Base-by-base conservation (phyloP, 2,888 invertebrate genomes). In the Drosophila borealis region DNA sequence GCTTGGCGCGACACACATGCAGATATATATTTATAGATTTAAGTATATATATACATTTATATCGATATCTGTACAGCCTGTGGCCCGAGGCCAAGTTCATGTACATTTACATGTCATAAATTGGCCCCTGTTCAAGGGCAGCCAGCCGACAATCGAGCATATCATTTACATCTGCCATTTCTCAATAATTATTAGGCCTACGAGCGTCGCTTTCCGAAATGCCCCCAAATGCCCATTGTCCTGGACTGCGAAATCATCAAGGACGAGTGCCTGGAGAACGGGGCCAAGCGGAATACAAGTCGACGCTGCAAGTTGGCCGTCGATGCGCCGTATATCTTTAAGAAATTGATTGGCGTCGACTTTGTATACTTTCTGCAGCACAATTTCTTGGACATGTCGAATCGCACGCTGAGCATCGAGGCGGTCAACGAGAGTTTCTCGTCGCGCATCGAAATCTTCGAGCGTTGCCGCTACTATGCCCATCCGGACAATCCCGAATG, bases 331-430 rank as follows among this genome's bases (percentile, higher is more conserved):
- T 98, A 98, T 92, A 93, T 98, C 55, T 94, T 98, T 65, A 98
- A 98, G 92, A 98, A 98, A 95, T 95, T 98, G 90, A 97, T 97
- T 87, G 98, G 98, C 60, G 97, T 98, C 29, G 98, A 98, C 91
- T 95, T 95, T 93, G 95, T 98, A 39, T 96, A 95, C 92, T 98
- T 98, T 93, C 95, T 96, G 80, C 98, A 98, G 93, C 96, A 95
- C 92, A 98, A 98, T 93, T 94, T 95, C 76, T 93, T 98, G 88
- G 96, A 98, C 92, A 93, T 96, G 78, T 94, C 95, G 80, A 95
- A 94, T 79, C 94, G 97, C 60, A 94, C 95, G 50, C 94, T 98
- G 73, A 95, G 95, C 92, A 98, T 98, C 90, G 97, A 98, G 92
- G 98, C 98, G 19, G 95, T 95, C 71, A 98, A 98, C 92, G 98